Base-by-base conservation (phyloP, 2,113 vertebrate genomes). In the Otocyon megalotis region DNA sequence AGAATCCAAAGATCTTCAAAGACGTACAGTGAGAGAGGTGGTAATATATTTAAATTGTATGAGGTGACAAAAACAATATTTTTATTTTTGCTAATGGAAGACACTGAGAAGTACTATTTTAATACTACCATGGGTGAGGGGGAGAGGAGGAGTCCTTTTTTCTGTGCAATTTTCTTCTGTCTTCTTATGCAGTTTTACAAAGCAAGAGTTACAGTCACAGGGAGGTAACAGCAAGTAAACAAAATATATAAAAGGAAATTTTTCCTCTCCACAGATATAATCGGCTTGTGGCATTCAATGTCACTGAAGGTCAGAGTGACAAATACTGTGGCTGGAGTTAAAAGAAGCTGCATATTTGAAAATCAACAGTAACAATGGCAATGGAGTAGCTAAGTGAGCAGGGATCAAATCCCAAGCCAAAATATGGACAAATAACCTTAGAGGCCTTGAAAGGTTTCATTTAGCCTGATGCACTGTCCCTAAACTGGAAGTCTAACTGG, bases 241-340 rank as follows among this genome's bases (percentile, higher is more conserved):
- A 92, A 88, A 95, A 89, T 82, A 95, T 16, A 81, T 80, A 91
- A 77, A 77, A 82, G 50, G 43, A 94, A 69, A 86, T 53, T 62
- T 95, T 89, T 97, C 88, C 58, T 91, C 56, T 76, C 72, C 6
- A 10, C 26, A n/a, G n/a, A 84, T 63, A 35, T 20, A 71, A 95
- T 95, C 19, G 86, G 22, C 58, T 71, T 56, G 50, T 88, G 50
- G 28, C 37, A 94, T 35, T 94, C 63, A 60, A 63, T 48, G 62
- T 90, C 28, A 3, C 20, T 82, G 79, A 91, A 83, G 63, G 54
- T 79, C 87, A 90, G 9, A 54, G 32, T 76, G 76, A 94, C 90
- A 89, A 79, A 69, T 30, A 90, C 69, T 53, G n/a, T 67, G 85
- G 53, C 35, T 77, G 17, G 37, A 84, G 43, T 67, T 88, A 43